Conservation (phyloP, 2,888 invertebrate species). For the Mimas tiliae region DNA sequence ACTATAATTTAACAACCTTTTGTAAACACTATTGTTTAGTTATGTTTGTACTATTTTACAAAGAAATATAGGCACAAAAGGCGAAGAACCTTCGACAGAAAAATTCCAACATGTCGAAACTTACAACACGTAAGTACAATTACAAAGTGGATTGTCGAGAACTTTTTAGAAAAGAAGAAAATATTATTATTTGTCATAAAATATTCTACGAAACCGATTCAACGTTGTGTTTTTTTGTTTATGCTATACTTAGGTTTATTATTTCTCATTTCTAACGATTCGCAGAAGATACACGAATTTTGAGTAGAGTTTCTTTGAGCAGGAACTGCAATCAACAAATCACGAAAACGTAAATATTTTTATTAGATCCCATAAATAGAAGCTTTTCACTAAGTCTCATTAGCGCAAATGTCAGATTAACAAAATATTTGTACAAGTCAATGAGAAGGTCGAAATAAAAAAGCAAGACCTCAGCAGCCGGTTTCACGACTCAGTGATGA, state of each 20-base stretch:
- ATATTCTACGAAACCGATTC: slow-evolving; percentile 1
- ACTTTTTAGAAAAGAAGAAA: not conserved
- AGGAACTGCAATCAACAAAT: slow-evolving; percentile 21
- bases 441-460: slow-evolving; percentile 32
- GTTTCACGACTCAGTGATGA: not conserved
- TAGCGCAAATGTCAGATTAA: slow-evolving; percentile 36
- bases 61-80: too few relatives aligned
- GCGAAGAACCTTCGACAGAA: too few relatives aligned
- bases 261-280: slow-evolving; percentile 19
- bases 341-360: slow-evolving; percentile 30
- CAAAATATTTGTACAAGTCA: slow-evolving; percentile 33
- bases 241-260: not conserved
- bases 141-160: not conserved
- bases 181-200: not conserved
- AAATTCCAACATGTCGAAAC: too few relatives aligned
- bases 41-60: too few relatives aligned
- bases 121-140: too few relatives aligned
- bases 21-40: too few relatives aligned
- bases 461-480: slow-evolving; percentile 29
- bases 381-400: slow-evolving; percentile 37
- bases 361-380: slow-evolving; percentile 38
- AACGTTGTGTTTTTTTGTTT: not conserved
- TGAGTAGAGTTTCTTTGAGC: slow-evolving; percentile 17
- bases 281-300: slow-evolving; percentile 25
- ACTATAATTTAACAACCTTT: too few relatives aligned